Conservation (phyloP, 2,888 invertebrate species). For the Sicus ferrugineus region DNA sequence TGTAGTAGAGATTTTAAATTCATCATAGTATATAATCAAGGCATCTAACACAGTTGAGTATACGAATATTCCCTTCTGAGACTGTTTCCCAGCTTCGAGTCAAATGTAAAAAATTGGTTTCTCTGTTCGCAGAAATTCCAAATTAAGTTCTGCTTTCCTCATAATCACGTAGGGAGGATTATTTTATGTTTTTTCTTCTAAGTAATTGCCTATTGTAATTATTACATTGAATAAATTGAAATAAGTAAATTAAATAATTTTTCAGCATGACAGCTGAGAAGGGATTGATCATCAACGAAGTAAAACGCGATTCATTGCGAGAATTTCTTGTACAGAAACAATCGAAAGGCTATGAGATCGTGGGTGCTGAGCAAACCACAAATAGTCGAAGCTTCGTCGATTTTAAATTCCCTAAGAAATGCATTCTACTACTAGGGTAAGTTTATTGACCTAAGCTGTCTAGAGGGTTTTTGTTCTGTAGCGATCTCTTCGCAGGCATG, state of each 20-base stretch:
- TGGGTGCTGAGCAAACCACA: conserved; percentile 92
- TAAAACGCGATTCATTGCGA: conserved; percentile 72
- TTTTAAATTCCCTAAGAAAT: conserved; percentile 81
- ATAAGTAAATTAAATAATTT: conserved; percentile 1
- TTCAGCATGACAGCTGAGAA: conserved; percentile 88
- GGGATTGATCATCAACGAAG: conserved; percentile 83
- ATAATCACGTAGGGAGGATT: too few species aligned
- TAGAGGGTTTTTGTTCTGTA: not conserved
- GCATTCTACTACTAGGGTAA: conserved; percentile 86
- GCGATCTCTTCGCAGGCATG: conserved; percentile 74
- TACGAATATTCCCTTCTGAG: too few species aligned
- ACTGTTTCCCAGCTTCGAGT: too few species aligned
- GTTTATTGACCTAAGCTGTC: conserved; percentile 15
- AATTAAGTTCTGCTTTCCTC: too few species aligned
- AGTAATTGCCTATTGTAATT: too few species aligned
- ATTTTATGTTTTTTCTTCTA: too few species aligned
- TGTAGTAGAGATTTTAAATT: too few species aligned
- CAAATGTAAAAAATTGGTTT: too few species aligned
- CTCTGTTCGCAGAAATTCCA: too few species aligned
- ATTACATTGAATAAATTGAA: too few species aligned
- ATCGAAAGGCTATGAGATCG: conserved; percentile 74
- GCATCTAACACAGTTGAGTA: too few species aligned
- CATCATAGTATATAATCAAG: too few species aligned
- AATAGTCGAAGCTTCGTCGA: conserved; percentile 75
- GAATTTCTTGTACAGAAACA: conserved; percentile 76